These are phyloP conservation scores for Cyprinella venusta DNA, from an alignment of 2,797 vertebrate genomes.

Conservation along the genomic window DNA sequence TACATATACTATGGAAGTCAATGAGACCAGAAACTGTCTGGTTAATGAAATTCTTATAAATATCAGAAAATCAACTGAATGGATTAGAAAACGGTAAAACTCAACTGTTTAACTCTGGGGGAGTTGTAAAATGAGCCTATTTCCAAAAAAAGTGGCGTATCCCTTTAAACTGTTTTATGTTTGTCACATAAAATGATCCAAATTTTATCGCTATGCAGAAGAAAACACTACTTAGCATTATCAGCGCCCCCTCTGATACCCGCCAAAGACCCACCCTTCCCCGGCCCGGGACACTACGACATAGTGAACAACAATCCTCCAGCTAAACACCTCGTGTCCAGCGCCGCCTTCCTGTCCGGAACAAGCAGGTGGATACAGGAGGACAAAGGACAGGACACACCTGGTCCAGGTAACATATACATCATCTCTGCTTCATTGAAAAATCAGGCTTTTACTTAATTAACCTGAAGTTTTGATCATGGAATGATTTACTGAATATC, in stretches of 20 bases:
- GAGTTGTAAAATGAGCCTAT: too few species aligned
- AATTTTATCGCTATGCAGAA: constrained; percentile 67
- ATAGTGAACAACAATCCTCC: constrained; percentile 56
- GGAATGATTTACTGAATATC: background rate
- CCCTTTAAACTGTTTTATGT: too few species aligned
- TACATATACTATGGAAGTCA: too few species aligned
- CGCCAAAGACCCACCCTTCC: constrained; percentile 69
- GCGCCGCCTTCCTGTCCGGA: constrained; percentile 78
- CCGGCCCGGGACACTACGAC: constrained; percentile 79
- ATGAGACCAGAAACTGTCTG: too few species aligned
- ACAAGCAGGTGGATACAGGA: constrained; percentile 64
- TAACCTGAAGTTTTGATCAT: background rate
- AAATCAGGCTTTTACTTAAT: background rate
- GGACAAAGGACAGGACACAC: constrained; percentile 43
- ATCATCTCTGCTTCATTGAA: constrained; percentile 7
- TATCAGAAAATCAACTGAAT: too few species aligned
- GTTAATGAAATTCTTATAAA: too few species aligned
- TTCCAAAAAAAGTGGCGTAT: too few species aligned
- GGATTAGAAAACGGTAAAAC: too few species aligned
- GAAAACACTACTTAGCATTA: constrained; percentile 69
- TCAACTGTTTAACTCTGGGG: too few species aligned
- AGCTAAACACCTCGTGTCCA: constrained; percentile 71
- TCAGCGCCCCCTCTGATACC: constrained; percentile 73
- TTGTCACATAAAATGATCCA: background rate
- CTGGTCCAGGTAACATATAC: constrained; percentile 78